Percentiles rank a stretch among this genome's conserved stretches.
Evolutionary conservation across 2,888 invertebrate species (phyloP).

Genomic region (Trichacis sp.): DNA sequence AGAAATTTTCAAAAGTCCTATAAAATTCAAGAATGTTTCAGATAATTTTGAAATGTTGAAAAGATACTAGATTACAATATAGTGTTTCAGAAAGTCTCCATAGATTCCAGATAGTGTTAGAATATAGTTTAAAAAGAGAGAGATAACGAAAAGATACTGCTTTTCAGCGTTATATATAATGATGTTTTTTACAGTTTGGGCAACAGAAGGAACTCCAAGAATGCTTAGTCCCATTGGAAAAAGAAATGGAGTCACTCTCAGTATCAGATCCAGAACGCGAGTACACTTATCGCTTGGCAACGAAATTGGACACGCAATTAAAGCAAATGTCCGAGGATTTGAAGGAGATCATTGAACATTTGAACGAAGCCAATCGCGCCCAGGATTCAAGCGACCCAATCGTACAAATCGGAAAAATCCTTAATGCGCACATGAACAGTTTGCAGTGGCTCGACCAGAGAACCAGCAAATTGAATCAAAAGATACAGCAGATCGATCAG

Average conservation of each 20-base stretch:
- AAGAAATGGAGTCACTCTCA: conserved; percentile 77
- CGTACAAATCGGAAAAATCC: conserved; percentile 90
- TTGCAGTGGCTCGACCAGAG: conserved; percentile 94
- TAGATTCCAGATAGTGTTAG: no score
- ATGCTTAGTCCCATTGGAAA: conserved; percentile 86
- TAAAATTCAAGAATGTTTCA: no score
- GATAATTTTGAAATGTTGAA: no score
- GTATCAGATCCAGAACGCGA: conserved; percentile 90
- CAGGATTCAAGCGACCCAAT: conserved; percentile 90
- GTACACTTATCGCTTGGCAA: conserved; percentile 90
- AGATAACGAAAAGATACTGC: no score
- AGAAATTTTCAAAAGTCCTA: no score
- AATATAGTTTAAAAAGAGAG: no score
- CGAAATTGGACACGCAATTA: conserved; percentile 90
- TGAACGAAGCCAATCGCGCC: conserved; percentile 88
- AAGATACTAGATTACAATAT: no score
- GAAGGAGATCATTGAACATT: conserved; percentile 93
- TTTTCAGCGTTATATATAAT: no score
- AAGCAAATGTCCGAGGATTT: conserved; percentile 95
- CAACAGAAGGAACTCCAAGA: conserved; percentile 95
- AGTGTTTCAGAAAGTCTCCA: no score
- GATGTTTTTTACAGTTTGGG: conserved; percentile 74
- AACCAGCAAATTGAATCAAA: conserved; percentile 80
- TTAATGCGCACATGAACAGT: conserved; percentile 96
- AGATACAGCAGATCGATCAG: conserved; percentile 85